phyloP scores from a whole-genome alignment of 1,140 invertebrate species.

The Drosophila kikkawai region DNA sequence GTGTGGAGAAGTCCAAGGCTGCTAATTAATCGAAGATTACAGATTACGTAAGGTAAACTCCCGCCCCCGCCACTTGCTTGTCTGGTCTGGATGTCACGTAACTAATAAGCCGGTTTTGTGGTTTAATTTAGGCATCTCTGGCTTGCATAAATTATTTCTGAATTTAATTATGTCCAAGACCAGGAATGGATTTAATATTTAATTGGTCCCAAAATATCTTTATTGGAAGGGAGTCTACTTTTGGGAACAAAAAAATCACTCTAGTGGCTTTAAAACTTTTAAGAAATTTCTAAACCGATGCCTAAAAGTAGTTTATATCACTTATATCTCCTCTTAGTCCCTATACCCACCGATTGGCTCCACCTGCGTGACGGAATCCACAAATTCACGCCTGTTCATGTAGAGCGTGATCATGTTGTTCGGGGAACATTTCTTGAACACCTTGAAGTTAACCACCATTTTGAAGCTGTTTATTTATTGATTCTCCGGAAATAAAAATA shows the following conservation, averaged over 20 bases:
- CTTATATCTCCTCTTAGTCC: not conserved
- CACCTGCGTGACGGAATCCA: constrained; percentile 96
- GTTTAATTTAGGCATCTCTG: constrained; percentile 26
- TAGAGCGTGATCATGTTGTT: constrained; percentile 98
- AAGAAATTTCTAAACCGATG: no score
- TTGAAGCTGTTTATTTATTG: constrained; percentile 41
- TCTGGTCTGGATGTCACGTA: constrained; percentile 61
- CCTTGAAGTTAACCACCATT: constrained; percentile 96
- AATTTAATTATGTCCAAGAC: constrained; percentile 60
- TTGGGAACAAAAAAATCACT: not conserved
- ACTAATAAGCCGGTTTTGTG: constrained; percentile 66
- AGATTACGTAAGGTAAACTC: not conserved
- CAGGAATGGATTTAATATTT: not conserved
- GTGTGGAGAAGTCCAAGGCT: constrained; percentile 3
- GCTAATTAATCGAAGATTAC: constrained; percentile 54
- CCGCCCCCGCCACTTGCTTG: not conserved
- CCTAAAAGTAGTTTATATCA: not conserved
- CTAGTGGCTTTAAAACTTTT: not conserved
- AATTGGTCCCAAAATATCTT: not conserved
- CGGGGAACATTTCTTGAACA: constrained; percentile 97
- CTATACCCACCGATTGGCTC: constrained; percentile 95
- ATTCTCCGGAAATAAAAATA: not conserved
- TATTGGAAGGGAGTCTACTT: not conserved
- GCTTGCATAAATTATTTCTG: constrained; percentile 56
- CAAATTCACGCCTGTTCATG: constrained; percentile 97